Evolutionary conservation across 2,113 vertebrate genomes (phyloP).

Genomic region (Elachura formosa): DNA sequence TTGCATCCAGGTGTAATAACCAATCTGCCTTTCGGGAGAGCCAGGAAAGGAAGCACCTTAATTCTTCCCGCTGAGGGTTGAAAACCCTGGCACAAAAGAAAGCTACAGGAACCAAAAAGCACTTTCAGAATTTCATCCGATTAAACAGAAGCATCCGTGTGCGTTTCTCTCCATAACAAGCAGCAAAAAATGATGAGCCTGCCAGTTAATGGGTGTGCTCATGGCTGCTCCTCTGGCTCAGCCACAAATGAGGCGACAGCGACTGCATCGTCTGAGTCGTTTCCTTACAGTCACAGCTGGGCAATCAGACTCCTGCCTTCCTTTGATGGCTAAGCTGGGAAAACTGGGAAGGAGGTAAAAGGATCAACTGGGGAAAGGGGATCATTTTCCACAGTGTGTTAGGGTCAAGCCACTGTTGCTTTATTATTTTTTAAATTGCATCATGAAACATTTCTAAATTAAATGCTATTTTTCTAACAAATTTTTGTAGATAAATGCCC

Average conservation of each 20-base stretch:
- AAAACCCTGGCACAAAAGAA: neutral
- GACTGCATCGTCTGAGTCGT: neutral
- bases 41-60: neutral
- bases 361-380: neutral
- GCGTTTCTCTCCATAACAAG: neutral
- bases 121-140: neutral
- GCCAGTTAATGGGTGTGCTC: neutral
- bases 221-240: neutral
- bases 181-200: conserved; percentile 1
- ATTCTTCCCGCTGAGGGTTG: neutral
- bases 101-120: neutral
- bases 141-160: neutral
- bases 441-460: neutral
- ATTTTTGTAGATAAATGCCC: neutral
- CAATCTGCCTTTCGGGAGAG: conserved; percentile 5
- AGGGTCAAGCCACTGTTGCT: neutral
- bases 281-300: conserved; percentile 10
- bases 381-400: neutral
- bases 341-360: neutral
- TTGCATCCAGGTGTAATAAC: conserved; percentile 42
- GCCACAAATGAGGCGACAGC: neutral
- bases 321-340: neutral
- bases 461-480: neutral
- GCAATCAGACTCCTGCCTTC: conserved; percentile 7
- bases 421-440: neutral